A percentile compares a stretch with the other conserved stretches of the same genome.
phyloP scores from a whole-genome alignment of 2,113 vertebrate species.

The Asarcornis scutulata region DNA sequence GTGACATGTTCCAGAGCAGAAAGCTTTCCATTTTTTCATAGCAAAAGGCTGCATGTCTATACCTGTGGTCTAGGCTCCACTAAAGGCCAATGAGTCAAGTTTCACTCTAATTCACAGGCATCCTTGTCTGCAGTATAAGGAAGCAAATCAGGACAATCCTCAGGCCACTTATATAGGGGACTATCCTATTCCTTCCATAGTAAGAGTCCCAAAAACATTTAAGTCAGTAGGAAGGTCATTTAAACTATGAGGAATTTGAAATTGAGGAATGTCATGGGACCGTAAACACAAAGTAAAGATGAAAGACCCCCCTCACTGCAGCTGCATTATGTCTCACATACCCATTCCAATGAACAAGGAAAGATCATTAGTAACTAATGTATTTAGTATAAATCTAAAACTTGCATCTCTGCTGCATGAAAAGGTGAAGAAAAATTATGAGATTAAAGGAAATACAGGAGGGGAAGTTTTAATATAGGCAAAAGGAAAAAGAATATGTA shows the following conservation, averaged over 20 bases:
- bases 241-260: background rate
- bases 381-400: background rate
- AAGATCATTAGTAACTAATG: background rate
- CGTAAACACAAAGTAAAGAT: background rate
- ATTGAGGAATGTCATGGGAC: background rate
- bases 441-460: background rate
- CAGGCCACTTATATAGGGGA: background rate
- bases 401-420: background rate
- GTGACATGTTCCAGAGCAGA: background rate
- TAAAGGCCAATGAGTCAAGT: background rate
- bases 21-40: background rate
- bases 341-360: background rate
- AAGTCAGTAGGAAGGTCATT: background rate
- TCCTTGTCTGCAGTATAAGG: background rate
- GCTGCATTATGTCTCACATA: background rate
- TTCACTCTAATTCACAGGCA: background rate
- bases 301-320: accelerated
- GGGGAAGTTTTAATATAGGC: background rate
- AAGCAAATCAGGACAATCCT: background rate
- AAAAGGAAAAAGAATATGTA: background rate
- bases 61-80: background rate
- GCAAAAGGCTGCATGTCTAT: background rate
- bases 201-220: background rate
- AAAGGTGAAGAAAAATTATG: background rate
- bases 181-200: background rate